A percentile compares a stretch with the other conserved stretches of the same genome.
phyloP scores from a whole-genome alignment of 2,797 vertebrate genomes.

The Lerista edwardsae region DNA sequence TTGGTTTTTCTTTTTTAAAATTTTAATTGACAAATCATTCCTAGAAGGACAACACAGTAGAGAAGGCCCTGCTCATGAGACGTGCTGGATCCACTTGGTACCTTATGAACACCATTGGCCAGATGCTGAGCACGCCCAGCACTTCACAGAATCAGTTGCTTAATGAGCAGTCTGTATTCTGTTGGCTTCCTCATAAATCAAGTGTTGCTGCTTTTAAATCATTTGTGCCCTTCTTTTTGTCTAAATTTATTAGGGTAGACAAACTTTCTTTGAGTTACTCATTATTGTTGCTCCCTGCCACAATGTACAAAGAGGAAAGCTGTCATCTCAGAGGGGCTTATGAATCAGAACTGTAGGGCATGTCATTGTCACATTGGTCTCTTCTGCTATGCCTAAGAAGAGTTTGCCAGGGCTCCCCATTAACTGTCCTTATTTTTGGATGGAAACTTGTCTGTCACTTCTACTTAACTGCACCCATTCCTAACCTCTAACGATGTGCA shows the following conservation, averaged over 20 bases:
- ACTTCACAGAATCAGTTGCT: constrained; percentile 38
- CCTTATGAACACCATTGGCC: constrained; percentile 13
- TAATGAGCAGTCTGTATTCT: constrained; percentile 42
- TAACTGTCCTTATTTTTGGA: constrained; percentile 62
- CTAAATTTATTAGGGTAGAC: constrained; percentile 44
- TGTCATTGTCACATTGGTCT: constrained; percentile 64
- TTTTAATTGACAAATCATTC: neutral
- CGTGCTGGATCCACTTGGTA: constrained; percentile 31
- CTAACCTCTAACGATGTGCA: constrained; percentile 34
- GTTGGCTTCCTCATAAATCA: constrained; percentile 49
- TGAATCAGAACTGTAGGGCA: constrained; percentile 58
- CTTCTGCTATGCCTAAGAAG: constrained; percentile 57
- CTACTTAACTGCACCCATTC: constrained; percentile 54
- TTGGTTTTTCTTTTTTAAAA: neutral
- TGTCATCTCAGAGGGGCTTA: constrained; percentile 40
- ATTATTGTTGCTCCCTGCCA: constrained; percentile 40
- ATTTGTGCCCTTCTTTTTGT: constrained; percentile 20
- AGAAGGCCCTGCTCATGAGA: constrained; percentile 2
- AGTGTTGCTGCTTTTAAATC: constrained; percentile 41
- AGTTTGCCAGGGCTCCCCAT: constrained; percentile 58
- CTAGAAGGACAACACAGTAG: neutral
- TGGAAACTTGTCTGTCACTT: constrained; percentile 64
- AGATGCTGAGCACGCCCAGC: constrained; percentile 42
- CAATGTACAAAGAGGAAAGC: constrained; percentile 51
- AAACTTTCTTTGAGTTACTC: constrained; percentile 53